Conservation (phyloP, 2,888 invertebrate genomes). For the Nemoura dubitans region DNA sequence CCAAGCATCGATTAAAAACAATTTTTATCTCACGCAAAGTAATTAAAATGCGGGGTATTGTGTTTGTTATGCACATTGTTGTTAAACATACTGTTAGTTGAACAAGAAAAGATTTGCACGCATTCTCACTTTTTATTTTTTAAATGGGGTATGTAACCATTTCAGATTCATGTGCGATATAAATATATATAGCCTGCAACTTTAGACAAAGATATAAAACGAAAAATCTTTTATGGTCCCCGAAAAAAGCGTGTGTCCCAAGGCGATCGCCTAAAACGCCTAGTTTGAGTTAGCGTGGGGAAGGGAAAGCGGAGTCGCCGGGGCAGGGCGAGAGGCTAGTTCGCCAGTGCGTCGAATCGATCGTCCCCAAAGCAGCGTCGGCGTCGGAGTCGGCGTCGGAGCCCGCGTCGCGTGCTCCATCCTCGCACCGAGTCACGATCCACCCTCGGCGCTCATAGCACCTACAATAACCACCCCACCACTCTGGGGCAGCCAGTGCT, state of each 20-base stretch:
- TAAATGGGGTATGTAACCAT: neutral
- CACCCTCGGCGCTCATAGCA: neutral
- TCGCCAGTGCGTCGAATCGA: conserved; percentile 3
- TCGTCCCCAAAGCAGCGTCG: neutral
- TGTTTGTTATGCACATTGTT: no score
- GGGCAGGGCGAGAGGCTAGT: neutral
- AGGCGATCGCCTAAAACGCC: neutral
- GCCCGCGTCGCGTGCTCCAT: neutral
- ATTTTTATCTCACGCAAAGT: no score
- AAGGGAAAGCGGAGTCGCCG: neutral
- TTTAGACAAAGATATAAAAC: neutral
- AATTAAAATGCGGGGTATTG: no score
- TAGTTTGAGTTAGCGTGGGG: neutral
- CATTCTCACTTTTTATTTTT: neutral
- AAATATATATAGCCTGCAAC: neutral
- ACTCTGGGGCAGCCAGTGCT: neutral
- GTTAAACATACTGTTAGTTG: no score
- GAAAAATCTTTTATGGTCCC: neutral
- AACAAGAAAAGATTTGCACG: neutral
- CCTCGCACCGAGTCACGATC: neutral
- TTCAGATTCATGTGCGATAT: neutral
- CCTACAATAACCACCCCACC: neutral
- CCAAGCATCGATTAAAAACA: no score
- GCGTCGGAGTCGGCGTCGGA: neutral
- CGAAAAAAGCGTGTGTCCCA: neutral